Base-by-base conservation (phyloP, 2,113 vertebrate species). In the Gobius niger region DNA sequence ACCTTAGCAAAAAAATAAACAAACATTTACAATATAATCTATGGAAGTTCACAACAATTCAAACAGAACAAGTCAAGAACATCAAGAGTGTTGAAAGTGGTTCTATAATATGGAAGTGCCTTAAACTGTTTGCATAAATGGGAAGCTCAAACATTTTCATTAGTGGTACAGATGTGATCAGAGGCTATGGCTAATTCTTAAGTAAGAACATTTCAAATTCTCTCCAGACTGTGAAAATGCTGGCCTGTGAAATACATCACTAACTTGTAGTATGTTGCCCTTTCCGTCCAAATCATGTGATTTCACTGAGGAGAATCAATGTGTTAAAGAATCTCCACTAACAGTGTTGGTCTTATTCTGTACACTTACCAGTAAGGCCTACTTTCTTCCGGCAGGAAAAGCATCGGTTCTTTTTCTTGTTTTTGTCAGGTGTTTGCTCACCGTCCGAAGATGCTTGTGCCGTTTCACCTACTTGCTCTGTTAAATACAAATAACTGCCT, bases 311-410 rank as follows among this genome's bases (percentile, higher is more conserved):
- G 15, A 44, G 4, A 44, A 62, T 60, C 13, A n/a, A 60, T 52
- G 44, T 46, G 7, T 44, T 60, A n/a, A 34, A n/a, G 40, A 57
- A 24, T 52, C 8, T 52, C 14, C 7, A 18, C 50, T 34, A 24
- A 56, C 53, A 24, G 19, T 24, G 18, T 34, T 0, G 12, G 19
- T 56, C 16, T 11, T 56, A 34, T 40, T 3, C 52, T n/a, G 24
- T 34, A 34, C 24, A 34, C 93, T 91, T 68, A 96, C 95, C 95
- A 63, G 95, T 96, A 59, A 96, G 93, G 72, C 95, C 95, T 4
- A 96, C 95, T 93, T 95, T 96, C 91, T 96, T 96, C 84, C 94
- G 85, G 91, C 95, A 96, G 51, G 93, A 93, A 82, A 95, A 95
- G 89, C 95, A 96, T 62, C 95, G 94, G 72, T 96, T 96, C 91